Evolutionary conservation across 2,113 vertebrate species (phyloP), one percentile per base, ranked within the genome.

Genomic region (Chloebia gouldiae): DNA sequence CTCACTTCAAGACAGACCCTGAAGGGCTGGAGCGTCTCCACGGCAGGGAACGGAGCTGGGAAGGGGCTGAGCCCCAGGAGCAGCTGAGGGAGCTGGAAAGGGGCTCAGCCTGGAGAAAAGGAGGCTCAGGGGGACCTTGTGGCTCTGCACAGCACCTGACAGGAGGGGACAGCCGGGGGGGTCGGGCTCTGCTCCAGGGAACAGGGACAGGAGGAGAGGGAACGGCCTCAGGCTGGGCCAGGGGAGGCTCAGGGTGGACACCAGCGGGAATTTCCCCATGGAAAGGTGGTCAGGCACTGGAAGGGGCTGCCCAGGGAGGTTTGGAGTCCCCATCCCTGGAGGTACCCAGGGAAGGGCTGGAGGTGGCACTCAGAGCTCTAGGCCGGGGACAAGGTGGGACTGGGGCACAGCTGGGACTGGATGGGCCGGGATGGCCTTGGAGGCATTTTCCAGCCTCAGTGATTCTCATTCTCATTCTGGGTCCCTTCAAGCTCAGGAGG

Each of bases 381-480:
- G 35, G 57, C 57, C 79, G 35, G 75, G 56, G 42, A 71, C 57
- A 71, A 3, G 24, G 35, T 42, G 70, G 35, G 60, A 0, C 40
- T 7, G 0, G 1, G 70, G 24, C 24, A 66, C 25, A 59, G 25
- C 1, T 1, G 2, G 30, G 35, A 30, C 31, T 77, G 1, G 1
- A 27, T n/a, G n/a, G n/a, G n/a, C n/a, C n/a, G n/a, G n/a, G n/a
- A n/a, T 59, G 71, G 2, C 0, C 53, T 21, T 0, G 37, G 37
- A 39, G 33, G 19, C 19, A 7, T 60, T 45, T 88, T 68, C 69
- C 53, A 53, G 1, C 53, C 33, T 9, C 45, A 35, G 6, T 1
- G 53, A 35, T 35, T 16, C 45, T 35, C 5, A 2, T 45, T 68
- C 39, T 40, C 69, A 54, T 60, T 42, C 42, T 47, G 40, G 21